Evolutionary conservation across 1,140 invertebrate genomes (phyloP).

Genomic region (Cyphomyrmex costatus): DNA sequence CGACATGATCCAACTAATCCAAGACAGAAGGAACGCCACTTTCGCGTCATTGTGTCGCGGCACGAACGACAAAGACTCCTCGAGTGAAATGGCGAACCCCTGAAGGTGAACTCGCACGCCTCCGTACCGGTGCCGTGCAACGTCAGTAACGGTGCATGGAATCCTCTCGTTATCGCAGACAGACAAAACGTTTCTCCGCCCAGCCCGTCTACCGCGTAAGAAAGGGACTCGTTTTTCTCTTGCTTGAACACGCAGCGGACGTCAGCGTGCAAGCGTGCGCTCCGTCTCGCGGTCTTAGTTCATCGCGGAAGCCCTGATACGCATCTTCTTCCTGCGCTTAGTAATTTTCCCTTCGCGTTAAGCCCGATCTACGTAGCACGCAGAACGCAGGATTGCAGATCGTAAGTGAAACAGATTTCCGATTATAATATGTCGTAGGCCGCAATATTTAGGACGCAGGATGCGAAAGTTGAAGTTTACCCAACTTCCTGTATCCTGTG

Average conservation of each 20-base stretch:
- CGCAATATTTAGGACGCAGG: too few relatives aligned
- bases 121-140: not conserved
- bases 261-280: constrained; percentile 28
- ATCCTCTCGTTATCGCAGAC: constrained; percentile 35
- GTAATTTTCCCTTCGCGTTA: constrained; percentile 46
- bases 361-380: too few relatives aligned
- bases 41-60: constrained; percentile 17
- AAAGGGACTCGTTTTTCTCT: constrained; percentile 36
- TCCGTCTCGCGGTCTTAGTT: constrained; percentile 51
- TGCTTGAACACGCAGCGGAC: not conserved
- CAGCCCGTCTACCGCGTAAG: not conserved
- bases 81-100: not conserved
- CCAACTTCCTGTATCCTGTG: too few relatives aligned
- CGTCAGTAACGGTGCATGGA: not conserved
- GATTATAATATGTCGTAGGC: too few relatives aligned
- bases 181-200: constrained; percentile 32
- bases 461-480: too few relatives aligned
- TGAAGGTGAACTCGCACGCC: constrained; percentile 28
- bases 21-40: not conserved
- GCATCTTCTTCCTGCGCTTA: constrained; percentile 55
- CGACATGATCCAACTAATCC: not conserved
- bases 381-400: too few relatives aligned
- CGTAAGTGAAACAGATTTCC: too few relatives aligned
- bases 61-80: constrained; percentile 15
- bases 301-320: constrained; percentile 71